Conservation (phyloP, 2,888 invertebrate genomes). For the Zygaena filipendulae region DNA sequence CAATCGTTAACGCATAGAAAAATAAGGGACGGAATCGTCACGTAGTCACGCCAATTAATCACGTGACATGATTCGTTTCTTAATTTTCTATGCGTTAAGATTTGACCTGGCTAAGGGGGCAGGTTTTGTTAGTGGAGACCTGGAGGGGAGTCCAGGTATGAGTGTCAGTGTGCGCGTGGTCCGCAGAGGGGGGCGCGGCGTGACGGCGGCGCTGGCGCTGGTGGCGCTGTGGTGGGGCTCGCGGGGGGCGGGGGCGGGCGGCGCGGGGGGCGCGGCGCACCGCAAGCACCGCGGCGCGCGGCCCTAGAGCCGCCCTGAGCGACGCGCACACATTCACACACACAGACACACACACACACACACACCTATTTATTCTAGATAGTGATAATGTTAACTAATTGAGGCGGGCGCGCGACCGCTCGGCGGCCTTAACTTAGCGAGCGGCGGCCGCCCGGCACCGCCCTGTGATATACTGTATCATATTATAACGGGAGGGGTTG, state of each 20-base stretch:
- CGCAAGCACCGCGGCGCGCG: conserved; percentile 69
- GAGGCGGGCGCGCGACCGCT: conserved; percentile 40
- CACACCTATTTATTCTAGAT: conserved; percentile 59
- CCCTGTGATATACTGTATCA: conserved; percentile 27
- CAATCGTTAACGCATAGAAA: no score
- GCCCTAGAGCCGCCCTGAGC: conserved; percentile 65
- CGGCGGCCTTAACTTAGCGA: conserved; percentile 40
- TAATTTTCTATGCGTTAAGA: no score
- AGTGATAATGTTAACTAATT: conserved; percentile 64
- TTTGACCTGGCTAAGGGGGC: no score
- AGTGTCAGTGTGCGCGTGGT: no score
- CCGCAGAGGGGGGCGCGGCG: conserved; percentile 38
- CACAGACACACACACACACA: conserved; percentile 19
- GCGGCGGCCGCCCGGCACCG: conserved; percentile 32
- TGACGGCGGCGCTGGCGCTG: conserved; percentile 41
- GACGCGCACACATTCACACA: conserved; percentile 16
- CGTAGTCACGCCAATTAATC: no score
- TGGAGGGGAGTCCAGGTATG: no score
- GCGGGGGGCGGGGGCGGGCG: conserved; percentile 36
- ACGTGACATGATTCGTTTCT: no score
- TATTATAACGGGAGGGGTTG: conserved; percentile 20
- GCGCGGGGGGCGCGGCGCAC: conserved; percentile 40
- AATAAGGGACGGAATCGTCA: no score
- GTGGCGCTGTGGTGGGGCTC: conserved; percentile 43
- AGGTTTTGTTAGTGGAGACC: no score